Evolutionary conservation across 2,888 invertebrate species (phyloP).

Genomic region (Zaprionus obscuricornis): DNA sequence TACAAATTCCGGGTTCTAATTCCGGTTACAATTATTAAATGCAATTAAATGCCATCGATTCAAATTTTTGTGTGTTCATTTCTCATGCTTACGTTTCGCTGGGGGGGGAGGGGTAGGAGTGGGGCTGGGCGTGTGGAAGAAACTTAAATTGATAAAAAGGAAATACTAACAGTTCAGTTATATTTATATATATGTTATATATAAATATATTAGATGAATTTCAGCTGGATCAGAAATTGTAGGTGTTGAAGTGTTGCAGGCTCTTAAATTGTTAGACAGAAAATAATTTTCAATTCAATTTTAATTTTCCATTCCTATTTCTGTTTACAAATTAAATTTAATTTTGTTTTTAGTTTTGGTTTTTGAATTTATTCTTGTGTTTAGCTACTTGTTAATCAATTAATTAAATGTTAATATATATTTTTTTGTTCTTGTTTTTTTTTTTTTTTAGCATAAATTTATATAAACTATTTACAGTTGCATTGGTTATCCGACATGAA

Average conservation of each 20-base stretch:
- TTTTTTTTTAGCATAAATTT: conserved; percentile 54
- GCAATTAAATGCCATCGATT: conserved; percentile 63
- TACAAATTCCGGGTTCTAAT: no score
- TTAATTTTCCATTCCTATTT: no score
- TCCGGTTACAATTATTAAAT: no score
- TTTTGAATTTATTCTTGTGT: conserved; percentile 22
- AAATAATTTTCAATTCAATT: no score
- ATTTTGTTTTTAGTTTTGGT: conserved; percentile 4
- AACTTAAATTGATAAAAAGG: conserved; percentile 26
- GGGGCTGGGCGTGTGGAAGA: no score
- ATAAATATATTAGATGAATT: no score
- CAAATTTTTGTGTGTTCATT: conserved; percentile 33
- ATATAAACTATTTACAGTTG: conserved; percentile 79
- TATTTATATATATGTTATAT: no score
- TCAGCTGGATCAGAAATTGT: no score
- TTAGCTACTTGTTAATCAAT: conserved; percentile 49
- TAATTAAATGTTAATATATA: conserved; percentile 41
- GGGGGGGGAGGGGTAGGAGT: no score
- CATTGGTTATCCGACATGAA: conserved; percentile 82
- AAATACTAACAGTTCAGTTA: conserved; percentile 19
- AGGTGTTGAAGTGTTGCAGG: no score
- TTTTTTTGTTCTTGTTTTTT: conserved; percentile 35
- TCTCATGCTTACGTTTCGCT: conserved; percentile 45
- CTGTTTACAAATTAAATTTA: no score
- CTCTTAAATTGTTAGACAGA: no score